A percentile compares a stretch with the other conserved stretches of the same genome.
Evolutionary conservation across 2,113 vertebrate genomes (phyloP).

Genomic region (Chaetodon trifascialis): DNA sequence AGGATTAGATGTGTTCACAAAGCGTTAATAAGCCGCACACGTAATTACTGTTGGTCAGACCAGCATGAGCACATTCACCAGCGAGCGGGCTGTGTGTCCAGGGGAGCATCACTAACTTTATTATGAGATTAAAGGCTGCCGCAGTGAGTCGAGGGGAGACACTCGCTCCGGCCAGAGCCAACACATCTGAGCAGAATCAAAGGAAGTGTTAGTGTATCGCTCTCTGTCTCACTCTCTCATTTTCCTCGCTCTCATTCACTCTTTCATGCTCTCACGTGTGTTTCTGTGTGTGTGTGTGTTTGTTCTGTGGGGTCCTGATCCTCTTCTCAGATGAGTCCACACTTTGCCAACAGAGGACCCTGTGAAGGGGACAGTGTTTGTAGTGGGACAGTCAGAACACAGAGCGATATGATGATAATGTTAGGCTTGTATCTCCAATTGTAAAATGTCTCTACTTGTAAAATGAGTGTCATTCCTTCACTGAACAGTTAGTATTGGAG

Average conservation of each 20-base stretch:
- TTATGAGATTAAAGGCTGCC: conserved; percentile 81
- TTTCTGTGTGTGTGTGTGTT: conserved; percentile 29
- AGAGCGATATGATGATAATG: conserved; percentile 35
- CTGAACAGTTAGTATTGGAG: neutral
- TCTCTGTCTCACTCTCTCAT: conserved; percentile 58
- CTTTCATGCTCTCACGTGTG: conserved; percentile 62
- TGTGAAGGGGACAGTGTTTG: conserved; percentile 27
- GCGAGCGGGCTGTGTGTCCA: conserved; percentile 76
- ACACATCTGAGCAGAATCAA: conserved; percentile 73
- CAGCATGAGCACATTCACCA: conserved; percentile 77
- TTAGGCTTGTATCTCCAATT: neutral
- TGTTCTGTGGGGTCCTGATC: conserved; percentile 43
- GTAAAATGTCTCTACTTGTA: neutral
- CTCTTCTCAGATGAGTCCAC: conserved; percentile 6
- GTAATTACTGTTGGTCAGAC: conserved; percentile 81
- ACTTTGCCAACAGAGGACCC: conserved; percentile 22
- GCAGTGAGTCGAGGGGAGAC: conserved; percentile 60
- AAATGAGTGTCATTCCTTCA: neutral
- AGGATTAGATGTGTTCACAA: conserved; percentile 76
- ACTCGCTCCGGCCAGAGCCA: conserved; percentile 56
- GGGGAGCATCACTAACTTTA: conserved; percentile 82
- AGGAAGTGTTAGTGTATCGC: conserved; percentile 71
- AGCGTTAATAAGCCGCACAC: conserved; percentile 79
- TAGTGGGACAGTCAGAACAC: conserved; percentile 19
- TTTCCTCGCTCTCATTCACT: conserved; percentile 62